Conservation (phyloP, 2,113 vertebrate genomes). For the Oreotrochilus melanogaster region DNA sequence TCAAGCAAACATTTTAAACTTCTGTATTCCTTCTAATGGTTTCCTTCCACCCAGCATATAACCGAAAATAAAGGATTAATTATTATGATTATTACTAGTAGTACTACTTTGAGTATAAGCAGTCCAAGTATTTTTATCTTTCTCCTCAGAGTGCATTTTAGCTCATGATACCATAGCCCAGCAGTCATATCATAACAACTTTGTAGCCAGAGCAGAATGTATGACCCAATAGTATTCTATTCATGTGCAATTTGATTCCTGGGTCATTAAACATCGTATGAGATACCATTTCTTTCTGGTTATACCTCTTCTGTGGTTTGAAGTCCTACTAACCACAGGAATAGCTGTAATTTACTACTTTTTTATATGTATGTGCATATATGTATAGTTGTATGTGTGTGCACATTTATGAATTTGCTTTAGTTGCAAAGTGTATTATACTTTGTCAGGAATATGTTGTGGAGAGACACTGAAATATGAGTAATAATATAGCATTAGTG, state of each 20-base stretch:
- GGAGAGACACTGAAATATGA: not conserved
- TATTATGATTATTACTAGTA: not conserved
- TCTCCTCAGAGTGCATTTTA: not conserved
- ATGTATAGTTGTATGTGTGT: rapidly evolving
- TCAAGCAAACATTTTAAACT: not conserved
- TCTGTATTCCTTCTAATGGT: not conserved
- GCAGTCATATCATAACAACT: not conserved
- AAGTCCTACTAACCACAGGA: not conserved
- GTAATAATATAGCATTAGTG: not conserved
- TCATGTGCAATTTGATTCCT: not conserved
- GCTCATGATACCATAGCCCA: not conserved
- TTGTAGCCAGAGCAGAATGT: not conserved
- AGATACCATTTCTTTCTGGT: not conserved
- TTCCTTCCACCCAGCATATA: not conserved
- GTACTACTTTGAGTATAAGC: not conserved
- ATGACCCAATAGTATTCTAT: not conserved
- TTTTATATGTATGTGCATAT: not conserved
- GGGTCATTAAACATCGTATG: not conserved
- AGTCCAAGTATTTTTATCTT: not conserved
- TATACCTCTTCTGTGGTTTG: not conserved
- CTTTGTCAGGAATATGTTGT: not conserved
- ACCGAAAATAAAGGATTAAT: not conserved
- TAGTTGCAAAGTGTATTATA: not conserved
- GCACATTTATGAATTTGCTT: not conserved
- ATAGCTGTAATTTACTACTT: not conserved